Base-by-base conservation (phyloP, 2,797 vertebrate species). In the Myotis findleyi region DNA sequence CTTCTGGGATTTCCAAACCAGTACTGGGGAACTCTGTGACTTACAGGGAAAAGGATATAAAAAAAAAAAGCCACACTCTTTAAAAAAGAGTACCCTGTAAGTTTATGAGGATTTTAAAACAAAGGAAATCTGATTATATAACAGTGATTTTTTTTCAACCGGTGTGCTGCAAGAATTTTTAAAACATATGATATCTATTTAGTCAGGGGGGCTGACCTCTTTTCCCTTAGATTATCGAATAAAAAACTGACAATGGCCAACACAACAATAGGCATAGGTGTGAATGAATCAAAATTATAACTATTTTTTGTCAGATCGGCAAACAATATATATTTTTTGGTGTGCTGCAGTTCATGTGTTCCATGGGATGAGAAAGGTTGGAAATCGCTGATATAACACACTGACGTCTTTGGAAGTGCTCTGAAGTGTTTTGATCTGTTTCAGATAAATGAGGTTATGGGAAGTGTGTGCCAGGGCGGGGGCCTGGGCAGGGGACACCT, bases 361-460 rank as follows among this genome's bases (percentile, higher is more conserved):
- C 49, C 73, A 33, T 33, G 30, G 14, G 11, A 33, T 76, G 49
- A 20, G 36, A 69, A 69, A 36, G 47, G 30, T 33, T 53, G 47
- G 21, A 76, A 53, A 33, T 76, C 3, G 11, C 73, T 53, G 73
- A 17, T 0, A 25, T 6, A 36, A 80, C 10, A n/a, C 0, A 1
- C 3, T 6, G 36, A 0, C 53, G 66, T 25, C 76, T 79, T 53
- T 11, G 3, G 51, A 66, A 51, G 23, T 41, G 25, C 17, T 18
- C 30, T 17, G 3, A 18, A 72, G 66, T 2, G 14, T 2, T 71
- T 2, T 18, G 36, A 71, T 51, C 41, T 10, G 49, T 21, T 47
- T 44, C 77, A 41, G 55, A 51, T 5, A 11, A 36, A 30, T 0
- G 9, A 10, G 20, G 6, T 30, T 2, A 3, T 1, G 3, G 73